Base-by-base conservation (phyloP, 2,888 invertebrate species). In the Pherbina coryleti region DNA sequence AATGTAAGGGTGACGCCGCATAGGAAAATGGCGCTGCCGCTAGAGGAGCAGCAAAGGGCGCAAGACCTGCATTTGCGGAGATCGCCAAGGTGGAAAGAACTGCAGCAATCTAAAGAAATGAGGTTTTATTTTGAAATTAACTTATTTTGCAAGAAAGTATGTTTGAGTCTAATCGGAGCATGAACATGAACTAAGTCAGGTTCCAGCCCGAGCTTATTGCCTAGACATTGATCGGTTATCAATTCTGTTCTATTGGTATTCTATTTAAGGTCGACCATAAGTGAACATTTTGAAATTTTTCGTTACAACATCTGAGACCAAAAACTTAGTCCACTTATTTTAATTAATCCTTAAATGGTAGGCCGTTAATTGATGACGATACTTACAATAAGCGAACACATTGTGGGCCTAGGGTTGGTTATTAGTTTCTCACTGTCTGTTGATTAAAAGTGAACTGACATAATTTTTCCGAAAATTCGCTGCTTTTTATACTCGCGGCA, bases 351-450 rank as follows among this genome's bases (percentile, higher is more conserved):
- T 64, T 64, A 17, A 31, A 60, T 22, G 22, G 25, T 3, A n/a
- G 34, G n/a, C 25, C 17, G 28, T 31, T 64, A 9, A 31, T 5
- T 28, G 3, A 9, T 62, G 28, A 9, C 17, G 57, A 74, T 84
- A 89, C 90, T 90, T 87, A 90, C 90, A 86, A 88, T 86, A 86
- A 90, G 86, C 86, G 89, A 86, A 89, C 87, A 89, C 89, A 90
- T 90, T 90, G 89, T 89, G 83, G 78, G 84, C 85, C 86, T 89
- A 84, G 84, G 85, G 78, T 75, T 66, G 76, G 34, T 84, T 83
- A 82, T 80, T 82, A 82, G 81, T 83, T 85, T 88, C 84, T 88
- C 88, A 89, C 90, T 86, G 88, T 89, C 86, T 88, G 87, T 89
- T 89, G 86, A 87, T 86, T 86, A 85, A 87, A 89, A 88, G 84